Evolutionary conservation across 2,113 vertebrate genomes (phyloP).

Genomic region (Scomber scombrus): DNA sequence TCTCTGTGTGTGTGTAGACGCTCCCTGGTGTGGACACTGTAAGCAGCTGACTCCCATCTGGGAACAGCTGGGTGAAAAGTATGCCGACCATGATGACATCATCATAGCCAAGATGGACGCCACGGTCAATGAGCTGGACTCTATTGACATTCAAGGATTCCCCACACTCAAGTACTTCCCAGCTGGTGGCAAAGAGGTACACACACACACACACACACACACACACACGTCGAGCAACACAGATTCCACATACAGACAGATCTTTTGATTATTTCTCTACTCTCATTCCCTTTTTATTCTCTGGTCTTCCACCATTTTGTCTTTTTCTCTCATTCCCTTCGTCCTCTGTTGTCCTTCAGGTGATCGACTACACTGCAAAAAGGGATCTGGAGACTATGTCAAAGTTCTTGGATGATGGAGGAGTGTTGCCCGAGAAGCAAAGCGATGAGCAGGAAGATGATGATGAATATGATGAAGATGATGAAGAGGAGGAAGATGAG

Average conservation of each 20-base stretch:
- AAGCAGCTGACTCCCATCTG: constrained; percentile 89
- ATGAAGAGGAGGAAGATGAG: not conserved
- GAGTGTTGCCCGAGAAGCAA: constrained; percentile 79
- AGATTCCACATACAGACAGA: not conserved
- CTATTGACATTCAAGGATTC: constrained; percentile 82
- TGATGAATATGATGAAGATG: constrained; percentile 41
- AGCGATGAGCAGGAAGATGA: constrained; percentile 55
- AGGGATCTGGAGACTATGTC: constrained; percentile 91
- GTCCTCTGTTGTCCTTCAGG: constrained; percentile 69
- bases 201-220: not conserved
- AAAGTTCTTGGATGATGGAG: constrained; percentile 90
- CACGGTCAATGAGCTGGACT: constrained; percentile 90
- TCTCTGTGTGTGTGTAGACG: constrained; percentile 82
- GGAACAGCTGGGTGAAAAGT: constrained; percentile 92
- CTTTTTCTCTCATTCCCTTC: not conserved
- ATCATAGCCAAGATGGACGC: constrained; percentile 92
- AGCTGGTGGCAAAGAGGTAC: constrained; percentile 88
- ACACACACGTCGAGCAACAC: not conserved
- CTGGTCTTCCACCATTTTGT: too few relatives aligned
- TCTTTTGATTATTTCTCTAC: not conserved
- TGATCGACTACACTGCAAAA: constrained; percentile 84
- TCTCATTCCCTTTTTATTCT: not conserved
- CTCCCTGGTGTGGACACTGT: constrained; percentile 95
- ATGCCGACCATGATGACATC: constrained; percentile 86
- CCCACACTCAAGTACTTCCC: constrained; percentile 94